Conservation (phyloP, 2,888 invertebrate species). For the Ophion obscuratus region DNA sequence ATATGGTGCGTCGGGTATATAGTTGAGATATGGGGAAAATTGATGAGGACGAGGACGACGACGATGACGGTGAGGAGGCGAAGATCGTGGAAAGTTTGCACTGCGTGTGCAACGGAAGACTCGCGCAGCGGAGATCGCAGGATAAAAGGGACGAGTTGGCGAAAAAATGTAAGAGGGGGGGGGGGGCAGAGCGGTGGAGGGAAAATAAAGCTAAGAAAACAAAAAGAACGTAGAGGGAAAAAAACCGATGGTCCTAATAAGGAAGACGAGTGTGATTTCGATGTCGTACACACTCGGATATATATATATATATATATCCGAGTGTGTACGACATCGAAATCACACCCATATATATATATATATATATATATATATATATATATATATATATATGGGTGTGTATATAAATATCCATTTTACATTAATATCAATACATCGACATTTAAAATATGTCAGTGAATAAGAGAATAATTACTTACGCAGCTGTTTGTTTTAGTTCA, state of each 20-base stretch:
- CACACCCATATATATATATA: no score
- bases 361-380: no score
- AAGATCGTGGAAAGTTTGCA: slow-evolving; percentile 18
- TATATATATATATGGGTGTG: no score
- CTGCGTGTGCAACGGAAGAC: slow-evolving; percentile 9
- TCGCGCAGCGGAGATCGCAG: slow-evolving; percentile 24
- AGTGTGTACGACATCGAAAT: no score
- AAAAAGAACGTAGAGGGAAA: background rate
- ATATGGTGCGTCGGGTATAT: slow-evolving; percentile 32
- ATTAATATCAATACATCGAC: no score
- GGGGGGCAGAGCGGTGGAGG: background rate
- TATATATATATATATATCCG: background rate
- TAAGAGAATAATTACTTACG: background rate
- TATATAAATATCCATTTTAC: no score
- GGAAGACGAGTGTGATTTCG: slow-evolving; percentile 24
- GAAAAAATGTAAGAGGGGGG: background rate
- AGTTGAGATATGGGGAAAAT: slow-evolving; percentile 57
- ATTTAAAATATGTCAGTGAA: background rate
- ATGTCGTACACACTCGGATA: background rate
- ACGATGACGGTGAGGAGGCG: background rate
- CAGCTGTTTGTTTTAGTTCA: no score
- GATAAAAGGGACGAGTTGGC: slow-evolving; percentile 6
- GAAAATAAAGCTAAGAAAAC: background rate
- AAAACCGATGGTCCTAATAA: slow-evolving; percentile 20
- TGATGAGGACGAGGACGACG: slow-evolving; percentile 54